phyloP scores from a whole-genome alignment of 1,140 invertebrate genomes.

The Drosophila pseudoobscura region DNA sequence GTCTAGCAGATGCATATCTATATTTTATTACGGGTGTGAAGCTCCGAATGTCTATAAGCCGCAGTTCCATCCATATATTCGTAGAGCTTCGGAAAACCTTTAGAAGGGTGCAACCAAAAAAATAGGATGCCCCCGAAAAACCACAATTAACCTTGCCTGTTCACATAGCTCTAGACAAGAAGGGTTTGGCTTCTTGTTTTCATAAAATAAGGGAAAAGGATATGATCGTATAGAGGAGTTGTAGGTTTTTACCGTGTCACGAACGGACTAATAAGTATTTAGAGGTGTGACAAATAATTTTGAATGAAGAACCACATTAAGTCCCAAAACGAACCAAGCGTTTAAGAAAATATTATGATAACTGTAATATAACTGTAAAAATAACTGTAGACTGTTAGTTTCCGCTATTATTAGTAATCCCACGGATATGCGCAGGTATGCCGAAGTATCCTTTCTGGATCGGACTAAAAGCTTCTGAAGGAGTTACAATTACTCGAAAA shows the following conservation, averaged over 20 bases:
- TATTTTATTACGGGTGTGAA: not conserved
- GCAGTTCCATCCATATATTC: not conserved
- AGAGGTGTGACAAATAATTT: not conserved
- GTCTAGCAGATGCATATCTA: no score
- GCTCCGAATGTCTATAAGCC: slow-evolving; percentile 29
- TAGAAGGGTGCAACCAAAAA: slow-evolving; percentile 1
- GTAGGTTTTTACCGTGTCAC: not conserved
- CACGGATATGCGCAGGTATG: no score
- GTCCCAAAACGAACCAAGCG: not conserved
- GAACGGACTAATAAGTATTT: slow-evolving; percentile 2
- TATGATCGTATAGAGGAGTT: not conserved
- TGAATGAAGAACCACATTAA: not conserved
- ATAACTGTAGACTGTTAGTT: not conserved
- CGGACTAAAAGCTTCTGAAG: no score
- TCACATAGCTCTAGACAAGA: not conserved
- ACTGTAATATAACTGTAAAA: not conserved
- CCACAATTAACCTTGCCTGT: not conserved
- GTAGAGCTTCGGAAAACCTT: slow-evolving; percentile 3
- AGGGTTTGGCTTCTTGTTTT: no score
- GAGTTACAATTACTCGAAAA: no score
- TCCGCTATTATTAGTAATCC: slow-evolving; percentile 7
- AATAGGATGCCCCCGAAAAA: slow-evolving; percentile 2
- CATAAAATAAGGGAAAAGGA: not conserved
- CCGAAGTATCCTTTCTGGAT: no score
- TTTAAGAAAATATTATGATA: not conserved